A percentile compares a stretch with the other conserved stretches of the same genome.
phyloP scores from a whole-genome alignment of 2,888 invertebrate genomes.

The Tinea pellionella region DNA sequence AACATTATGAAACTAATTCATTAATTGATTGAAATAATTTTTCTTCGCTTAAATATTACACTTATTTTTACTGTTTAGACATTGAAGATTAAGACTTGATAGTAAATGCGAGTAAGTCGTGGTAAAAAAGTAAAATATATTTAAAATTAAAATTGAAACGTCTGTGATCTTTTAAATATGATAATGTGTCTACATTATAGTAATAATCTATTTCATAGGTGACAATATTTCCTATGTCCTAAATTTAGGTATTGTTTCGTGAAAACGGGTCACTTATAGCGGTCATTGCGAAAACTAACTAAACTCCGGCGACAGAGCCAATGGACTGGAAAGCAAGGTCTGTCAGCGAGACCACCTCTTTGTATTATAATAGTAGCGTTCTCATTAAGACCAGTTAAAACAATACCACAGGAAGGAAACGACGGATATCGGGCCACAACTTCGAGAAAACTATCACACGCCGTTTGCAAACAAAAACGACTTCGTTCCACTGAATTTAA shows the following conservation, averaged over 20 bases:
- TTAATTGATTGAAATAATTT: not conserved
- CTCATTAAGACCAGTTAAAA: conserved; percentile 60
- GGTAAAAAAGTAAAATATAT: too few species aligned
- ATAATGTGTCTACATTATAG: too few species aligned
- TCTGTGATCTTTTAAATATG: too few species aligned
- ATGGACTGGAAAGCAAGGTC: conserved; percentile 68
- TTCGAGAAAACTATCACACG: conserved; percentile 55
- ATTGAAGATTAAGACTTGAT: too few species aligned
- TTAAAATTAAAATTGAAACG: too few species aligned
- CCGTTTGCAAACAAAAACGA: conserved; percentile 31
- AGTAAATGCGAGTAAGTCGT: too few species aligned
- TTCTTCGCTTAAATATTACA: too few species aligned
- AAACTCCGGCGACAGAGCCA: conserved; percentile 51
- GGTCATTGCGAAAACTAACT: conserved; percentile 48
- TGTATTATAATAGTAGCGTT: conserved; percentile 55
- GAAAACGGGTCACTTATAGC: conserved; percentile 53
- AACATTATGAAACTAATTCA: conserved; percentile 32
- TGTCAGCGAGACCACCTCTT: conserved; percentile 41
- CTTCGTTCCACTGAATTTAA: conserved; percentile 59
- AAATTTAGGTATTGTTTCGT: conserved; percentile 19
- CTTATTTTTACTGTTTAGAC: too few species aligned
- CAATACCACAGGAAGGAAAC: conserved; percentile 68
- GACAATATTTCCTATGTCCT: not conserved
- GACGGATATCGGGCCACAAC: conserved; percentile 35
- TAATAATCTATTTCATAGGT: too few species aligned